A percentile compares a stretch with the other conserved stretches of the same genome.
Evolutionary conservation across 2,888 invertebrate genomes (phyloP).

Genomic region (Athripsodes cinereus): DNA sequence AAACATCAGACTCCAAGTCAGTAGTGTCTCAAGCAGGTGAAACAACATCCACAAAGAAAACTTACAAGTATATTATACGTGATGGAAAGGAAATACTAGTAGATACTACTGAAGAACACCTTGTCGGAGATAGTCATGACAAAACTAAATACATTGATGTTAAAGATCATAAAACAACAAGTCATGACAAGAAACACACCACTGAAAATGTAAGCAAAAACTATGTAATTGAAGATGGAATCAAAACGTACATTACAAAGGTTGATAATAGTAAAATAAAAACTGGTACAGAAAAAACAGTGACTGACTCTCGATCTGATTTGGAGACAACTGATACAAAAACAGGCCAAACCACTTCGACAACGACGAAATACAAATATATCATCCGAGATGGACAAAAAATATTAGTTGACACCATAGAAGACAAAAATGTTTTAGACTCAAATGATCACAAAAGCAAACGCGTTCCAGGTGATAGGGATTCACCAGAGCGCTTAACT

Average conservation of each 20-base stretch:
- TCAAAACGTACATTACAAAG: conserved; percentile 11
- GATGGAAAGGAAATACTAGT: neutral
- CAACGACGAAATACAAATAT: neutral
- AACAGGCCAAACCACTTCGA: neutral
- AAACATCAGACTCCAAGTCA: neutral
- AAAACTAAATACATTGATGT: neutral
- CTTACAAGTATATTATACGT: neutral
- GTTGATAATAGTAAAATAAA: neutral
- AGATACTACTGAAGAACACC: neutral
- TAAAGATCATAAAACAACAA: neutral
- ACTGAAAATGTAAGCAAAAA: conserved; percentile 2
- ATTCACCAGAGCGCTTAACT: neutral
- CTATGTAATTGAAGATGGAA: conserved; percentile 21
- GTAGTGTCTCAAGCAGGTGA: neutral
- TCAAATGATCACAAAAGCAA: neutral
- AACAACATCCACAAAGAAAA: neutral
- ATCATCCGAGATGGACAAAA: neutral
- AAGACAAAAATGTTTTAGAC: neutral
- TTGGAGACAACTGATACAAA: neutral
- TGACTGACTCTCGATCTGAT: neutral
- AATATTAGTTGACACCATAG: conserved; percentile 1
- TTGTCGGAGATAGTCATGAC: neutral
- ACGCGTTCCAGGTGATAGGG: too few species aligned
- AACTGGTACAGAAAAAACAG: neutral
- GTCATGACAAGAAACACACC: neutral